Percentiles rank a stretch among this genome's conserved stretches.
Conservation (phyloP, 2,797 vertebrate genomes). For the Arctocebus calabarensis region DNA sequence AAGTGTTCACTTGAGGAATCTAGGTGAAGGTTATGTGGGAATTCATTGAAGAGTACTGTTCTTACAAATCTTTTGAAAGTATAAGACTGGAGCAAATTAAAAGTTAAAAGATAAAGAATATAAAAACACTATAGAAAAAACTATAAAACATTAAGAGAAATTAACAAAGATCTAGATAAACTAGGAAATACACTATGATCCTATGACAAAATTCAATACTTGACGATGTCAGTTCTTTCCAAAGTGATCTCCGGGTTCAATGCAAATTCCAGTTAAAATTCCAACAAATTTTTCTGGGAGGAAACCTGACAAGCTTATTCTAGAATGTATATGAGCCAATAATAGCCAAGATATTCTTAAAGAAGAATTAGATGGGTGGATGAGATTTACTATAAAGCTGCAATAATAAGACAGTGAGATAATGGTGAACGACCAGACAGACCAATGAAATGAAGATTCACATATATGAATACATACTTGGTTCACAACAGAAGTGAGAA, state of each 20-base stretch:
- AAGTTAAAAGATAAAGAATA: background rate
- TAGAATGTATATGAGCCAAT: slow-evolving; percentile 23
- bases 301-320: background rate
- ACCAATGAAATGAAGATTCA: background rate
- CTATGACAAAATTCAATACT: background rate
- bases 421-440: background rate
- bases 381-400: background rate
- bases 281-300: background rate
- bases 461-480: background rate
- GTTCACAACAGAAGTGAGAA: slow-evolving; percentile 41
- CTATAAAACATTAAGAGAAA: background rate
- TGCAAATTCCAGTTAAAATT: slow-evolving; percentile 28
- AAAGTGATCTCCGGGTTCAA: background rate
- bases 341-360: background rate
- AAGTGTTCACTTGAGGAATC: background rate
- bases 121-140: background rate
- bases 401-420: background rate
- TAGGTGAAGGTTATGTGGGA: background rate
- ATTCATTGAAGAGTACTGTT: background rate
- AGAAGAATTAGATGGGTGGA: background rate
- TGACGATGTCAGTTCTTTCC: background rate
- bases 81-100: slow-evolving; percentile 23
- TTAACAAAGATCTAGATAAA: slow-evolving; percentile 18
- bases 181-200: background rate
- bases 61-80: background rate